phyloP scores from a whole-genome alignment of 1,140 invertebrate genomes.

The Agrilus planipennis region DNA sequence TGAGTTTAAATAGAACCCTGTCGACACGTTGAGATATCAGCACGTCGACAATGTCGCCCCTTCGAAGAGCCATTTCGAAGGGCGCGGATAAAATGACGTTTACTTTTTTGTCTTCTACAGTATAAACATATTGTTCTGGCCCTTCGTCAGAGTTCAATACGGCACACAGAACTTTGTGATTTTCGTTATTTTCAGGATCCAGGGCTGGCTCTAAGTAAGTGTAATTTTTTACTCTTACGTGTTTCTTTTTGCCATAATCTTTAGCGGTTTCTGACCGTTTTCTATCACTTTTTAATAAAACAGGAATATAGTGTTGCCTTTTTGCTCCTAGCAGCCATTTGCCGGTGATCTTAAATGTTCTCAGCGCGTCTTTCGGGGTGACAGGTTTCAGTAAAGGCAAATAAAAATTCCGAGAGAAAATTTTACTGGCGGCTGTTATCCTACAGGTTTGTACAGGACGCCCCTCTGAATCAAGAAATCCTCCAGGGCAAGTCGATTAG shows the following conservation, averaged over 20 bases:
- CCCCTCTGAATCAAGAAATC: conserved; percentile 56
- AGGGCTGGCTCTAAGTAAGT: conserved; percentile 61
- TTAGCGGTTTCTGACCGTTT: conserved; percentile 51
- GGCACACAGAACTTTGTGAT: conserved; percentile 46
- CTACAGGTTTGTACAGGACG: too few species aligned
- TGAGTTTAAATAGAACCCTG: conserved; percentile 58
- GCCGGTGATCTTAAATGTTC: conserved; percentile 68
- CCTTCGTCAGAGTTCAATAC: conserved; percentile 48
- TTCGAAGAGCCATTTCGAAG: conserved; percentile 61
- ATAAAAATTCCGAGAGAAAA: conserved; percentile 70
- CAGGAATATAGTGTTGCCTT: conserved; percentile 69
- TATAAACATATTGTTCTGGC: conserved; percentile 56
- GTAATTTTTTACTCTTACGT: conserved; percentile 54
- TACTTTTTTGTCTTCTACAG: conserved; percentile 57
- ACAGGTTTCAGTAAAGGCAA: conserved; percentile 70
- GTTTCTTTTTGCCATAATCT: conserved; percentile 49
- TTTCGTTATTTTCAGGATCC: conserved; percentile 46
- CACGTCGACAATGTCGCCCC: conserved; percentile 63
- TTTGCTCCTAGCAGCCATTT: conserved; percentile 45
- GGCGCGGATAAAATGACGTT: conserved; percentile 62
- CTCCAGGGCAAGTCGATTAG: conserved; percentile 62
- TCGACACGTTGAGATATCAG: conserved; percentile 63
- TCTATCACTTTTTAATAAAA: conserved; percentile 47
- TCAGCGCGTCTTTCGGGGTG: conserved; percentile 65
- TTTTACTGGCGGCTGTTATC: conserved; percentile 67